Percentiles rank a stretch among this genome's conserved stretches.
These are phyloP conservation scores for Aplodontia rufa DNA, from an alignment of 2,113 vertebrate species.

Conservation along the genomic window DNA sequence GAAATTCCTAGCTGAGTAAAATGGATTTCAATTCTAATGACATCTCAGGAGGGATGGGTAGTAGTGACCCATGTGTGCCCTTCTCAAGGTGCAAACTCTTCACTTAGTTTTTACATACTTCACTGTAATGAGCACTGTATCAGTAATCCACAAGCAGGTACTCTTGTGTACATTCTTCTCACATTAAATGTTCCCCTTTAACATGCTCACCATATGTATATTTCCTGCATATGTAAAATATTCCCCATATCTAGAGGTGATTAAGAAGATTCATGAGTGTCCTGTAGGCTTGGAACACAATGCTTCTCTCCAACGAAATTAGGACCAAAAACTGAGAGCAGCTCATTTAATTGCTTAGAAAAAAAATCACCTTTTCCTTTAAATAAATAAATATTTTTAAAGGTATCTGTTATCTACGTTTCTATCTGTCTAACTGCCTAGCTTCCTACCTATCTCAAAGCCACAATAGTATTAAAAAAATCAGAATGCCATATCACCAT, in stretches of 20 bases:
- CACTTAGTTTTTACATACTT: background rate
- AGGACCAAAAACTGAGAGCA: background rate
- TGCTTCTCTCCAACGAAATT: background rate
- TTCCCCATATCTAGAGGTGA: background rate
- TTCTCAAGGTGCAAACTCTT: background rate
- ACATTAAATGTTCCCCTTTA: background rate
- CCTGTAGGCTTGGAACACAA: background rate
- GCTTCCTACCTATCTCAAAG: background rate
- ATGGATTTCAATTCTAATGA: background rate
- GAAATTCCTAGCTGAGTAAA: background rate
- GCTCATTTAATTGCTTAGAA: background rate
- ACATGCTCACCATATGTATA: background rate
- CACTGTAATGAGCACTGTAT: background rate
- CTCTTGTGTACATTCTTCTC: background rate
- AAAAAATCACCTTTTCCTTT: background rate
- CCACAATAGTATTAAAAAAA: background rate
- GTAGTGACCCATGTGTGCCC: background rate
- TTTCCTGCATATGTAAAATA: background rate
- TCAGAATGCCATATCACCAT: background rate
- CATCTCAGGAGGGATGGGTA: background rate
- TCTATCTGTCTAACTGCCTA: background rate
- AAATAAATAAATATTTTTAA: background rate
- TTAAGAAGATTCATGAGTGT: background rate
- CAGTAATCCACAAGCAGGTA: background rate
- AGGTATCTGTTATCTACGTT: background rate